Percentiles rank a stretch among this genome's conserved stretches.
phyloP scores from a whole-genome alignment of 2,113 vertebrate genomes.

The Gorilla gorilla region DNA sequence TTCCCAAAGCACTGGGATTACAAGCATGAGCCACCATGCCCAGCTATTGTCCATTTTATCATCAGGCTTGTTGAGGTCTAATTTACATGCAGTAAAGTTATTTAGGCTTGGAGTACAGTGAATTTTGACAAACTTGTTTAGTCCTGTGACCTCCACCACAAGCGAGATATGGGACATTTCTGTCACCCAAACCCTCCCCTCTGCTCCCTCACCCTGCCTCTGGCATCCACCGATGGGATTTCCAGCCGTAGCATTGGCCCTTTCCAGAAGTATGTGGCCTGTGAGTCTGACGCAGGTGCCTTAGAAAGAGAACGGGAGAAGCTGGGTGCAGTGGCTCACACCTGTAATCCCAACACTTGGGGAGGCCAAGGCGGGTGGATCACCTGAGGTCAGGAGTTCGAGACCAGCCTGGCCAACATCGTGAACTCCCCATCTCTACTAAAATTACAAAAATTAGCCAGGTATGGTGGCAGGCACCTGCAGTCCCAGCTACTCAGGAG shows the following conservation, averaged over 20 bases:
- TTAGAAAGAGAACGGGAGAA: background rate
- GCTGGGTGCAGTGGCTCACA: too few relatives aligned
- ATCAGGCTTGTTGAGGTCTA: background rate
- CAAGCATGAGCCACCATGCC: too few relatives aligned
- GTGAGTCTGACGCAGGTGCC: accelerated
- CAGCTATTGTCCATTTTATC: too few relatives aligned
- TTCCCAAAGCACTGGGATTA: too few relatives aligned
- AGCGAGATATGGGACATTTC: accelerated
- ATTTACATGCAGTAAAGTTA: accelerated
- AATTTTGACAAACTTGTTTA: accelerated
- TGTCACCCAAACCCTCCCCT: accelerated
- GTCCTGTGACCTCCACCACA: accelerated
- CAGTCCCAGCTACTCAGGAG: too few relatives aligned
- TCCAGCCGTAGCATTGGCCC: accelerated
- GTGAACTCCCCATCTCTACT: too few relatives aligned
- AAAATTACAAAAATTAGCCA: too few relatives aligned
- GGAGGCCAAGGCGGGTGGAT: too few relatives aligned
- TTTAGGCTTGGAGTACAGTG: accelerated
- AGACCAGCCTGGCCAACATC: too few relatives aligned
- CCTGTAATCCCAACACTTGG: too few relatives aligned
- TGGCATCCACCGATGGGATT: accelerated
- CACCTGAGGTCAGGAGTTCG: too few relatives aligned
- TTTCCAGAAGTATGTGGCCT: background rate
- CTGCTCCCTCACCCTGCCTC: accelerated
- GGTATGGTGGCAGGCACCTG: too few relatives aligned